A percentile compares a stretch with the other conserved stretches of the same genome.
Conservation (phyloP, 2,113 vertebrate species). For the Solenodon paradoxus region DNA sequence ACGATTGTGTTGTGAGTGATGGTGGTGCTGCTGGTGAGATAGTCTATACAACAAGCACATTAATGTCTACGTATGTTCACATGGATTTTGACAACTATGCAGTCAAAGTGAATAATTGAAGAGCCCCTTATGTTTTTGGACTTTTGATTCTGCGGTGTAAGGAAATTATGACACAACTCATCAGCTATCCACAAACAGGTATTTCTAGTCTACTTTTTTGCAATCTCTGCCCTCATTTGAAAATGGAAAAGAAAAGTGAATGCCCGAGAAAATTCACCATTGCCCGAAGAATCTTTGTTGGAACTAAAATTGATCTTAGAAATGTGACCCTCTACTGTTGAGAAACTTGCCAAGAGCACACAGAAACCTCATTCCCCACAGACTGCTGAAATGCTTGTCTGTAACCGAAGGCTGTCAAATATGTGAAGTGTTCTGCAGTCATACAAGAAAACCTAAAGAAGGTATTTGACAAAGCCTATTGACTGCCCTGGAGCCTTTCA, state of each 20-base stretch:
- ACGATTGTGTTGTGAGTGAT: background rate
- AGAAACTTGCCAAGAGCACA: slow-evolving; percentile 94
- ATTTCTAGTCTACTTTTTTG: slow-evolving; percentile 90
- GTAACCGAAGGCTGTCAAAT: slow-evolving; percentile 88
- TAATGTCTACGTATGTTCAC: background rate
- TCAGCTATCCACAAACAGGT: slow-evolving; percentile 86
- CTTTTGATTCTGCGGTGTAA: background rate
- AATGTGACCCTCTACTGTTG: slow-evolving; percentile 90
- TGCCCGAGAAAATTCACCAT: slow-evolving; percentile 93
- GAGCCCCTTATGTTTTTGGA: background rate
- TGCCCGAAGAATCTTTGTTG: slow-evolving; percentile 94
- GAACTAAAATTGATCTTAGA: slow-evolving; percentile 92
- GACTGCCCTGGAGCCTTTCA: background rate
- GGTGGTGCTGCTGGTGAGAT: background rate
- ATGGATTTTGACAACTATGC: background rate
- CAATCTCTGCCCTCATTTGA: slow-evolving; percentile 94
- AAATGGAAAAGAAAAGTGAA: slow-evolving; percentile 97
- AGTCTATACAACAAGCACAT: background rate
- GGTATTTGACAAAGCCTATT: background rate
- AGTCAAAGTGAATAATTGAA: background rate
- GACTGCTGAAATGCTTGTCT: slow-evolving; percentile 89
- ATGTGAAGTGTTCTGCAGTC: slow-evolving; percentile 90
- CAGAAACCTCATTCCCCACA: slow-evolving; percentile 92
- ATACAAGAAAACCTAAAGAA: slow-evolving; percentile 79
- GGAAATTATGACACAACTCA: slow-evolving; percentile 74